These are phyloP conservation scores for Labroides dimidiatus DNA, from an alignment of 2,797 vertebrate genomes.

Conservation along the genomic window DNA sequence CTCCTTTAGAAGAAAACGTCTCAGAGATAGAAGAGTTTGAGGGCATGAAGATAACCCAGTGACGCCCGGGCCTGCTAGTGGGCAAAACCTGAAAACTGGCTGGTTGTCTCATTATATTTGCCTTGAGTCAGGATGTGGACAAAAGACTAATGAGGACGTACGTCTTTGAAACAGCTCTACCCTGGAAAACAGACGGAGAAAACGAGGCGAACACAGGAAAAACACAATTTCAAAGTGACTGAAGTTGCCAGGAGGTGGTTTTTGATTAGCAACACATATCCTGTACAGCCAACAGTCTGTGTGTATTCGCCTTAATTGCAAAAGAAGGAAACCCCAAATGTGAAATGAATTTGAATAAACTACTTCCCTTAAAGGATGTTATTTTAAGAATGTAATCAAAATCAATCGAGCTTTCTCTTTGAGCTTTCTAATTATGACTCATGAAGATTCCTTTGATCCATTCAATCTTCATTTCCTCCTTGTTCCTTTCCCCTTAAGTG, in stretches of 20 bases:
- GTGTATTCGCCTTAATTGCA: constrained; percentile 15
- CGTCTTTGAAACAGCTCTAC: constrained; percentile 12
- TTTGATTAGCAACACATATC: constrained; percentile 30
- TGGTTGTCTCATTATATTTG: constrained; percentile 51
- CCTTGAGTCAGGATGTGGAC: constrained; percentile 41
- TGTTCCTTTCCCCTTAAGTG: constrained; percentile 20
- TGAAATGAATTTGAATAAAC: constrained; percentile 39
- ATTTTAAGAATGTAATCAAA: constrained; percentile 27
- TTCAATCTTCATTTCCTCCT: constrained; percentile 30
- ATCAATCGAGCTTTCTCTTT: constrained; percentile 7
- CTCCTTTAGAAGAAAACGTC: constrained; percentile 37
- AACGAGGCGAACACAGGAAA: constrained; percentile 19
- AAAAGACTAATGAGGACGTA: constrained; percentile 59
- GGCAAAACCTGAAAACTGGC: constrained; percentile 25
- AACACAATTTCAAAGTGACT: constrained; percentile 16
- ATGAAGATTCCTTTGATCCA: constrained; percentile 2
- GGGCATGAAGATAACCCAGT: constrained; percentile 9
- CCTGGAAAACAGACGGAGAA: constrained; percentile 11
- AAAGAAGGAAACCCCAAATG: constrained; percentile 8
- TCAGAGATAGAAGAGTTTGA: constrained; percentile 38
- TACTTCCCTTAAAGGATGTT: constrained; percentile 24
- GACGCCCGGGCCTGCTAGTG: constrained; percentile 6
- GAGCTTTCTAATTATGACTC: constrained; percentile 35
- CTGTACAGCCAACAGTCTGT: constrained; percentile 15
- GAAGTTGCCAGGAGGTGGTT: constrained; percentile 27